A percentile compares a stretch with the other conserved stretches of the same genome.
Conservation (phyloP, 2,797 vertebrate genomes). For the Erethizon dorsatum region DNA sequence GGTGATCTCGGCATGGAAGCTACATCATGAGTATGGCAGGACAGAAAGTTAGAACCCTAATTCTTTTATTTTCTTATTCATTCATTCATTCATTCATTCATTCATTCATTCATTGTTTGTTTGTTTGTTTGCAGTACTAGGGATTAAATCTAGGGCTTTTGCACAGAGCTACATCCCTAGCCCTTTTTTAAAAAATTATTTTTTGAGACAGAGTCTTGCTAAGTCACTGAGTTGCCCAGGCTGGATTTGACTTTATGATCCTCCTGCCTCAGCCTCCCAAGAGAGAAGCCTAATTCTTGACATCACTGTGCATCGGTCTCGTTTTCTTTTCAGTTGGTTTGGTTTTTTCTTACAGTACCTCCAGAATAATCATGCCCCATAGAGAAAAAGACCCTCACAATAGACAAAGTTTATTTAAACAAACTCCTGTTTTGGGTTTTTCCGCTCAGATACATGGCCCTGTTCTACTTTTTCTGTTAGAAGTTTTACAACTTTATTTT, state of each 20-base stretch:
- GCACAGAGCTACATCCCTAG: neutral
- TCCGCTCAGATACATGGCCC: neutral
- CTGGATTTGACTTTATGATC: no score
- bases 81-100: no score
- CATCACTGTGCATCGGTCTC: no score
- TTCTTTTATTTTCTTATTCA: no score
- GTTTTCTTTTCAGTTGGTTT: neutral
- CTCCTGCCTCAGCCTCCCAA: no score
- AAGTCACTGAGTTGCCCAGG: no score
- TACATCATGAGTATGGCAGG: neutral
- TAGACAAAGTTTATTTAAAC: neutral
- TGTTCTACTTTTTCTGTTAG: conserved; percentile 43
- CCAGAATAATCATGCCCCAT: neutral
- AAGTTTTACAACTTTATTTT: conserved; percentile 67
- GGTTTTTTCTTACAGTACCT: neutral
- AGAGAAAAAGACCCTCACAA: neutral
- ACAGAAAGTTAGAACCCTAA: neutral
- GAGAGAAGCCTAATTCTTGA: neutral
- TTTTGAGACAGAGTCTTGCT: no score
- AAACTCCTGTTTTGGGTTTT: neutral
- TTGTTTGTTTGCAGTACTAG: neutral
- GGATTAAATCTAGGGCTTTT: neutral
- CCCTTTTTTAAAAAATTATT: no score
- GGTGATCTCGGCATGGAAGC: neutral
- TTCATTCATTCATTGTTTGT: no score